Evolutionary conservation across 2,888 invertebrate genomes (phyloP).

Genomic region (Apodemia zela): DNA sequence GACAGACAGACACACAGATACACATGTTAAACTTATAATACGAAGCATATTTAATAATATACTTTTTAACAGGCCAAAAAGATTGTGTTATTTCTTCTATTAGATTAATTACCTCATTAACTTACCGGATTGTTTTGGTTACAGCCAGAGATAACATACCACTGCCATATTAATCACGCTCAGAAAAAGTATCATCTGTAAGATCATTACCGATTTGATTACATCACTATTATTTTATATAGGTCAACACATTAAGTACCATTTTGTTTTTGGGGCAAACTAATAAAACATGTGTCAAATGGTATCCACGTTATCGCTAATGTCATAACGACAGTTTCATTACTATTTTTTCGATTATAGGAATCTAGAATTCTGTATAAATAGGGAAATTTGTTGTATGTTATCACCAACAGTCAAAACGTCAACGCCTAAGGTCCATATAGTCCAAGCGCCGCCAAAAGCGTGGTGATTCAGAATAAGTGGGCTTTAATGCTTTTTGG

Average conservation of each 20-base stretch:
- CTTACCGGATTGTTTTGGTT: neutral
- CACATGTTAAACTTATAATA: too few species aligned
- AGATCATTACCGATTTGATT: neutral
- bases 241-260: neutral
- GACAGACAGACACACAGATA: too few species aligned
- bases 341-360: neutral
- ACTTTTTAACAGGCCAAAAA: too few species aligned
- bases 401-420: too few species aligned
- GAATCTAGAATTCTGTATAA: neutral
- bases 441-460: too few species aligned
- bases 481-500: too few species aligned
- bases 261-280: neutral
- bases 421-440: too few species aligned
- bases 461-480: too few species aligned
- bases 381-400: neutral
- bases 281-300: neutral
- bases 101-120: too few species aligned
- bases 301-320: neutral
- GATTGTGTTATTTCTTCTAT: too few species aligned
- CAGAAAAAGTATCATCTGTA: neutral
- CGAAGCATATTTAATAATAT: too few species aligned
- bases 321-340: neutral
- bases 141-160: neutral
- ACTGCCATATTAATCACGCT: neutral
- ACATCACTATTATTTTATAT: neutral